Evolutionary conservation across 2,888 invertebrate genomes (phyloP).

Genomic region (Saturnia pavonia): DNA sequence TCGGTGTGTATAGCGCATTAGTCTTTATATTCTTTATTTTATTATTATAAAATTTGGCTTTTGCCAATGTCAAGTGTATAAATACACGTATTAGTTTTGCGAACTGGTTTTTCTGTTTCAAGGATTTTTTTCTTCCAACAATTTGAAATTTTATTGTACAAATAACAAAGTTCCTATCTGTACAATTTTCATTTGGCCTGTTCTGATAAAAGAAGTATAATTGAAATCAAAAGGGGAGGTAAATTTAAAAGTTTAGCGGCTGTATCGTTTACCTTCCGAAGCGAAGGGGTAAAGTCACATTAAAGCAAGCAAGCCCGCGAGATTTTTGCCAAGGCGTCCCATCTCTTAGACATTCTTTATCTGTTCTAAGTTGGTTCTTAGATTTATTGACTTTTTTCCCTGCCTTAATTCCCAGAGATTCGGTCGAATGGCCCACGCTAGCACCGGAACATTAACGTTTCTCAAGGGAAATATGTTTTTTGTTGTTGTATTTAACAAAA

Average conservation of each 20-base stretch:
- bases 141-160: not conserved
- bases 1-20: no score
- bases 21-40: no score
- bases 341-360: conserved; percentile 66
- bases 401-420: conserved; percentile 78
- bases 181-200: not conserved
- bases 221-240: conserved; percentile 41
- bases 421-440: conserved; percentile 75
- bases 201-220: conserved; percentile 15
- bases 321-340: conserved; percentile 38
- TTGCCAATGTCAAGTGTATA: no score
- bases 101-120: not conserved
- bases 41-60: no score
- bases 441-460: conserved; percentile 75
- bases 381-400: conserved; percentile 78
- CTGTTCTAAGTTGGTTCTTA: conserved; percentile 65
- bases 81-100: no score
- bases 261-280: conserved; percentile 45
- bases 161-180: conserved; percentile 1
- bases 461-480: conserved; percentile 76
- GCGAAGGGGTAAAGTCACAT: conserved; percentile 56
- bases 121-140: not conserved
- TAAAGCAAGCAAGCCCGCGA: conserved; percentile 40
- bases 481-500: conserved; percentile 71
- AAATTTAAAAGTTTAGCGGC: conserved; percentile 36